These are phyloP conservation scores for Tetragnatha montana DNA, from an alignment of 2,888 invertebrate species.

Conservation along the genomic window DNA sequence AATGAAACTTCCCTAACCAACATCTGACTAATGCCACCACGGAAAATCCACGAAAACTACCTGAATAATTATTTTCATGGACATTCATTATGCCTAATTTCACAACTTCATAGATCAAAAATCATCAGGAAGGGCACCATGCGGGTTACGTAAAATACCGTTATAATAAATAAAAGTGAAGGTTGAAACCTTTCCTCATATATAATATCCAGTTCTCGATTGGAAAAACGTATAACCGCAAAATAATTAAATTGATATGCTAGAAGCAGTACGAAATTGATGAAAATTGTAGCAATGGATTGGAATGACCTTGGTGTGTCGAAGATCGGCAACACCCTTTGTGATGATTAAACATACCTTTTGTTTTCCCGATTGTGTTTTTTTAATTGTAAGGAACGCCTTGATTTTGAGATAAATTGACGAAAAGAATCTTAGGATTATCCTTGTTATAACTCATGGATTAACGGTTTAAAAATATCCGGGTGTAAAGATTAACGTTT, in stretches of 20 bases:
- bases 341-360: not conserved
- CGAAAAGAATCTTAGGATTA: no score
- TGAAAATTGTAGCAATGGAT: not conserved
- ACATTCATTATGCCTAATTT: not conserved
- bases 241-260: not conserved
- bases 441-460: no score
- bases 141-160: not conserved
- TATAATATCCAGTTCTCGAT: not conserved
- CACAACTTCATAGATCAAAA: not conserved
- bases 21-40: no score
- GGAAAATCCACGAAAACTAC: not conserved
- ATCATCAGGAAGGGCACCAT: not conserved
- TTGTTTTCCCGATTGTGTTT: no score
- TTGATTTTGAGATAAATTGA: no score
- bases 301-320: not conserved
- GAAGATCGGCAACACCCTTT: not conserved
- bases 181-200: not conserved
- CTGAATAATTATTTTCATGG: not conserved
- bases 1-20: no score
- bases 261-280: not conserved
- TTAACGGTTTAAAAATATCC: no score
- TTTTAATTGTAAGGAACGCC: no score
- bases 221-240: not conserved
- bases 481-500: no score
- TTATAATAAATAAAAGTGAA: not conserved